These are phyloP conservation scores for Invenusta paracnida DNA, from an alignment of 2,888 invertebrate genomes.

Conservation along the genomic window DNA sequence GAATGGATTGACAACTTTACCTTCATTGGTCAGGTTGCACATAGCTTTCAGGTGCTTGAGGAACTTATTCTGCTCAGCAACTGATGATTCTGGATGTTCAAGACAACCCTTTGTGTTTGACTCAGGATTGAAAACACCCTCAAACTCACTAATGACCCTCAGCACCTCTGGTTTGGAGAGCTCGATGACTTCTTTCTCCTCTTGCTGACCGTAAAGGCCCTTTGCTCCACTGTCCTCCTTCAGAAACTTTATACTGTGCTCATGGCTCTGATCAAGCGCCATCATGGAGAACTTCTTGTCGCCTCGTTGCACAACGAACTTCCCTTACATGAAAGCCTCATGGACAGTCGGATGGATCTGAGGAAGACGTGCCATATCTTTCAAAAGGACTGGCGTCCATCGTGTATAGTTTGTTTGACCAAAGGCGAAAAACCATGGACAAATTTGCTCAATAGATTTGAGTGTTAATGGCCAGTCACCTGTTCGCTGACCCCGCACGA, in stretches of 20 bases:
- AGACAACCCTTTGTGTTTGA: slow-evolving; percentile 25
- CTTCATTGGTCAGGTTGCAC: slow-evolving; percentile 4
- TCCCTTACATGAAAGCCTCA: slow-evolving; percentile 34
- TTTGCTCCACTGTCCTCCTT: slow-evolving; percentile 35
- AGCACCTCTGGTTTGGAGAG: slow-evolving; percentile 31
- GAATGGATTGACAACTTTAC: slow-evolving; percentile 37
- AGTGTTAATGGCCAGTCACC: slow-evolving; percentile 28
- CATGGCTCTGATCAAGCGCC: slow-evolving; percentile 28
- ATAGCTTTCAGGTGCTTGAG: slow-evolving; percentile 32
- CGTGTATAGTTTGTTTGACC: slow-evolving; percentile 24
- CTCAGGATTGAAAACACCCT: slow-evolving; percentile 13
- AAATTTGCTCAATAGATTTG: neutral
- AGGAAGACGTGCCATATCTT: slow-evolving; percentile 35
- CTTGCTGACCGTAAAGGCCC: slow-evolving; percentile 32
- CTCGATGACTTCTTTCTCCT: slow-evolving; percentile 33
- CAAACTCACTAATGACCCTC: slow-evolving; percentile 29
- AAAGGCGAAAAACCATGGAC: slow-evolving; percentile 13
- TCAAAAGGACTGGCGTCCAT: neutral
- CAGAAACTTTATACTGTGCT: slow-evolving; percentile 15
- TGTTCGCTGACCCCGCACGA: neutral
- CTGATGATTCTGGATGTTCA: slow-evolving; percentile 32
- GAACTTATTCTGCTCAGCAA: slow-evolving; percentile 35
- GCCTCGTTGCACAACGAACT: slow-evolving; percentile 36
- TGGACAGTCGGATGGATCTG: slow-evolving; percentile 34
- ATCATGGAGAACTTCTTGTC: slow-evolving; percentile 32